phyloP scores from a whole-genome alignment of 1,140 invertebrate species.

The Drosophila suzukii region DNA sequence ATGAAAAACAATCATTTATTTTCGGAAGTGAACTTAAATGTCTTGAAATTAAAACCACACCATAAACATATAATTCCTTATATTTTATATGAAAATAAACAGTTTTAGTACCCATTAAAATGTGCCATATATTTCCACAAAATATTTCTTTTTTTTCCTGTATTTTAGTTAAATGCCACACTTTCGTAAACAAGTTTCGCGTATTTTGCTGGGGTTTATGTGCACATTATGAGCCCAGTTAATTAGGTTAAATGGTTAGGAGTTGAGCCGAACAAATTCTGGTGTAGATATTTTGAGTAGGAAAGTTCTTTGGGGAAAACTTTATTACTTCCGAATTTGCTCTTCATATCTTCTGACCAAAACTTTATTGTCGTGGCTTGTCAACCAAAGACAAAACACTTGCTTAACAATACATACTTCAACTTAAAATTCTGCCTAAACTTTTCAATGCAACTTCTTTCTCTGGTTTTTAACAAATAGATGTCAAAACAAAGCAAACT shows the following conservation, averaged over 20 bases:
- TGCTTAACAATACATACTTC: slow-evolving; percentile 16
- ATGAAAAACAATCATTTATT: too few species aligned
- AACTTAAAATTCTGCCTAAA: slow-evolving; percentile 19
- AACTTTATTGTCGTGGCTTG: slow-evolving; percentile 14
- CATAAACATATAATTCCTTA: too few species aligned
- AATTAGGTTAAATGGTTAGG: slow-evolving; percentile 36
- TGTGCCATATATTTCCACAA: too few species aligned
- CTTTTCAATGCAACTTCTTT: slow-evolving; percentile 25
- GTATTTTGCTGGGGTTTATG: slow-evolving; percentile 20
- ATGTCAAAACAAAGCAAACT: slow-evolving; percentile 36
- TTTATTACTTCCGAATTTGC: not conserved
- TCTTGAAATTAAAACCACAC: too few species aligned
- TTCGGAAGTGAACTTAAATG: too few species aligned
- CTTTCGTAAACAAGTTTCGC: slow-evolving; percentile 13
- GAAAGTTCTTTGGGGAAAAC: not conserved
- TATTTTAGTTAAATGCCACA: not conserved
- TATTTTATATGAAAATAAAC: not conserved
- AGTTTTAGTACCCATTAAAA: not conserved
- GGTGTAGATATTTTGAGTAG: not conserved
- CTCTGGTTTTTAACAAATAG: slow-evolving; percentile 52
- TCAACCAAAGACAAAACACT: slow-evolving; percentile 27
- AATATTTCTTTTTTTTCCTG: too few species aligned
- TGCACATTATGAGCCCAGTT: slow-evolving; percentile 25
- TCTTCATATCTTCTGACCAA: not conserved
- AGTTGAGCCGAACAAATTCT: not conserved